Base-by-base conservation (phyloP, 2,113 vertebrate species). In the Tapirus terrestris region DNA sequence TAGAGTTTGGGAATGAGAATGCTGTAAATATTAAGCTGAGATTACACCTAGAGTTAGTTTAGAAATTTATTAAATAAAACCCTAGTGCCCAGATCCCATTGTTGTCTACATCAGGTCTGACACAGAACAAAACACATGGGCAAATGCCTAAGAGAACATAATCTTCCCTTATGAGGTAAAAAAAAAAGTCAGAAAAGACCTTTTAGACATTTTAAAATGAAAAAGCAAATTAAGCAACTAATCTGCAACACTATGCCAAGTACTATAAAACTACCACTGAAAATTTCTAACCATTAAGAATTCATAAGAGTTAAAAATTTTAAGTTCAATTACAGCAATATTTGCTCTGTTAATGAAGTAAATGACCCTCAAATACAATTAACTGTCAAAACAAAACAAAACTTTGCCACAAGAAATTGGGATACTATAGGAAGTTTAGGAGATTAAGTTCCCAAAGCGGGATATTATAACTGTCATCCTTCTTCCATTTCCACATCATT, bases 41-140 rank as follows among this genome's bases (percentile, higher is more conserved):
- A 51, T 68, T 63, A 21, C 86, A 68, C 3, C 31, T 43, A 65
- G 8, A 83, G 5, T 96, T 95, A 13, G 27, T 63, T 91, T 87
- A 95, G 75, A 84, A 61, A 88, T 94, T 61, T 89, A 63, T 83
- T 96, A 82, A 60, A 31, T 63, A 51, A 92, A 92, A 75, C 43
- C 4, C 11, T 68, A 65, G 6, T 43, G 31, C 58, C 16, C 51
- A 87, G 18, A 76, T 27, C 25, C 45, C 67, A n/a, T 21, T 68
- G 45, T 60, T 94, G 21, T 96, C 72, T 65, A 2, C 2, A 31
- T 91, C 5, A 58, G 36, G 7, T 60, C 45, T 27, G 5, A 68
- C 39, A 61, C 9, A 67, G 86, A 80, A 89, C 14, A 80, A 80
- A 89, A 33, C 51, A 56, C 7, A 13, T 33, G 10, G 60, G 9